Evolutionary conservation across 2,113 vertebrate species (phyloP).

Genomic region (Brachypodius melanocephalos): DNA sequence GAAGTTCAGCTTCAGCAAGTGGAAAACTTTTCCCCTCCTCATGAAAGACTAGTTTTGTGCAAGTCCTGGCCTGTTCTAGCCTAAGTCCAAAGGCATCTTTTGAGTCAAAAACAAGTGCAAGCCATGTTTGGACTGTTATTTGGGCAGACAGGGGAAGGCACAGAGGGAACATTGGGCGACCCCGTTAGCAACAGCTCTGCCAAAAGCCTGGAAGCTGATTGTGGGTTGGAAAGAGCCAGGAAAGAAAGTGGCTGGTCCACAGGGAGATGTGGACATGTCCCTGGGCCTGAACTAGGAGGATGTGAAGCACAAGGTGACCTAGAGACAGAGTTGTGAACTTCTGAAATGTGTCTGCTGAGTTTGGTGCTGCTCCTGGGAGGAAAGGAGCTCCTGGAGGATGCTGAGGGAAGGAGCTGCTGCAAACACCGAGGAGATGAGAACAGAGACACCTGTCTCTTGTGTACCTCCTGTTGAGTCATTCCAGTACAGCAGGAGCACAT

Average conservation of each 20-base stretch:
- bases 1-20: neutral
- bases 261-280: neutral
- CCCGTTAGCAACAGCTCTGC: neutral
- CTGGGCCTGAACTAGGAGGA: neutral
- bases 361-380: neutral
- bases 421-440: neutral
- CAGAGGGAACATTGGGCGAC: accelerated
- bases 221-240: neutral
- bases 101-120: neutral
- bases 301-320: neutral
- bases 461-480: neutral
- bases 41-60: neutral
- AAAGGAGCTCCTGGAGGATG: neutral
- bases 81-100: neutral
- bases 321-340: neutral
- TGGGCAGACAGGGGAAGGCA: neutral
- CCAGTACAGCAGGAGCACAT: neutral
- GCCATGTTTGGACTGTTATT: neutral
- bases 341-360: neutral
- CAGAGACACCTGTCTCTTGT: neutral
- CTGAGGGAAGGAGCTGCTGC: neutral
- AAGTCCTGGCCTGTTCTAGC: neutral
- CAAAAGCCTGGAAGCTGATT: neutral
- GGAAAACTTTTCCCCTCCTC: neutral
- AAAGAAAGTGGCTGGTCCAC: neutral